Evolutionary conservation across 2,888 invertebrate genomes (phyloP).

Genomic region (Leptinotarsa rubiginosa): DNA sequence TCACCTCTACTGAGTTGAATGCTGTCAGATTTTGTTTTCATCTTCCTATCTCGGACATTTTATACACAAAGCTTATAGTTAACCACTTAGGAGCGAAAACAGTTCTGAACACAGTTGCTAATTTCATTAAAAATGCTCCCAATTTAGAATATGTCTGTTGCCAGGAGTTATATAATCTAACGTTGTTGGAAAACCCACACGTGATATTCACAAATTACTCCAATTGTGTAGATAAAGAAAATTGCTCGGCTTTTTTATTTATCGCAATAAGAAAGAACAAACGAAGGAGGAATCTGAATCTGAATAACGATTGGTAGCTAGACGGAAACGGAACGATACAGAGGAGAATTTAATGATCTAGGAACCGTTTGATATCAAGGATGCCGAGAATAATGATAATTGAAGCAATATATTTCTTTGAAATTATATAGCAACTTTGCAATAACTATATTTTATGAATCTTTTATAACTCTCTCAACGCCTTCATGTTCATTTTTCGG

Average conservation of each 20-base stretch:
- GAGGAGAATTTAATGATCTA: background rate
- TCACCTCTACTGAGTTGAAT: too few relatives aligned
- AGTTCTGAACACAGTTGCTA: background rate
- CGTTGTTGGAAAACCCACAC: background rate
- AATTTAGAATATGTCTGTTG: constrained; percentile 3
- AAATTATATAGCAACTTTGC: background rate
- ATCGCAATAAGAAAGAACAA: background rate
- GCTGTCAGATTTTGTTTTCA: too few relatives aligned
- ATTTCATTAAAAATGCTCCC: constrained; percentile 1
- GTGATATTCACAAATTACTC: background rate
- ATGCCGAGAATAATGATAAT: background rate
- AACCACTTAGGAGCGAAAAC: background rate
- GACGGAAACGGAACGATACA: background rate
- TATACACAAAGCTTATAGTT: too few relatives aligned
- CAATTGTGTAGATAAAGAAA: constrained; percentile 7
- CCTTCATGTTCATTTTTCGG: too few relatives aligned
- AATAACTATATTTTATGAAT: background rate
- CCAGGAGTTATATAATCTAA: background rate
- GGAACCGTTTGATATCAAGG: background rate
- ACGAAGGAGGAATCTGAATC: background rate
- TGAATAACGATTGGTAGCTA: background rate
- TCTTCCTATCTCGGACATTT: too few relatives aligned
- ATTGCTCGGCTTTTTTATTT: background rate
- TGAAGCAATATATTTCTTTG: background rate
- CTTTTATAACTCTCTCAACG: too few relatives aligned